Evolutionary conservation across 2,888 invertebrate species (phyloP).

Genomic region (Drosophila putrida): DNA sequence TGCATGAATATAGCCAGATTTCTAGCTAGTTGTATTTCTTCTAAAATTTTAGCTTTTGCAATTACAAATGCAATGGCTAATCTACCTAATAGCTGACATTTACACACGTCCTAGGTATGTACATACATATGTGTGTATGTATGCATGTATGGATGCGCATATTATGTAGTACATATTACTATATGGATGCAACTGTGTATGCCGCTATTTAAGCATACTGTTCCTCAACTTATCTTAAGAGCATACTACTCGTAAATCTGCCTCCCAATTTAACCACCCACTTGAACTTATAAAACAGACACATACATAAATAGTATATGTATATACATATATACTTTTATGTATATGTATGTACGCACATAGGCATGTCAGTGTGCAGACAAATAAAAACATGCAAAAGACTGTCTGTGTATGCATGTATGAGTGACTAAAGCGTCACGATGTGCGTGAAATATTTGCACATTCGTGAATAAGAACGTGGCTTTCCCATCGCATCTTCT

Average conservation of each 20-base stretch:
- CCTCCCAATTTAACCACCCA: conserved; percentile 34
- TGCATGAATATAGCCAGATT: no score
- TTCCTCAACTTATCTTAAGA: background rate
- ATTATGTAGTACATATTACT: background rate
- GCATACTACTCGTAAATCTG: conserved; percentile 12
- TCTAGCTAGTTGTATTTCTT: no score
- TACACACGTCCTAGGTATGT: background rate
- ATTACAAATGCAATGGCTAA: no score
- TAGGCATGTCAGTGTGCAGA: conserved; percentile 12
- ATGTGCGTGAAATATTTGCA: conserved; percentile 63
- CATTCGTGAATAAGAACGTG: conserved; percentile 44
- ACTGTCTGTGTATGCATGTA: conserved; percentile 5
- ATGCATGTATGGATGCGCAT: background rate
- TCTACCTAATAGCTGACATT: no score
- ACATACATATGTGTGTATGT: conserved; percentile 11
- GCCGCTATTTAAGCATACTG: background rate
- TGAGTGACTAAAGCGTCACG: conserved; percentile 29
- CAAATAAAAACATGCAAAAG: conserved; percentile 19
- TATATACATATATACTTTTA: conserved; percentile 15
- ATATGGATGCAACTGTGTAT: conserved; percentile 8
- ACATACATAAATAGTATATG: conserved; percentile 37
- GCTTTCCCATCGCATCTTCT: conserved; percentile 63
- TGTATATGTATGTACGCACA: conserved; percentile 1
- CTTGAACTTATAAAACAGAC: conserved; percentile 31
- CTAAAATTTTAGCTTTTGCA: no score